phyloP scores from a whole-genome alignment of 2,113 vertebrate genomes.

The Emydocephalus ijimae region DNA sequence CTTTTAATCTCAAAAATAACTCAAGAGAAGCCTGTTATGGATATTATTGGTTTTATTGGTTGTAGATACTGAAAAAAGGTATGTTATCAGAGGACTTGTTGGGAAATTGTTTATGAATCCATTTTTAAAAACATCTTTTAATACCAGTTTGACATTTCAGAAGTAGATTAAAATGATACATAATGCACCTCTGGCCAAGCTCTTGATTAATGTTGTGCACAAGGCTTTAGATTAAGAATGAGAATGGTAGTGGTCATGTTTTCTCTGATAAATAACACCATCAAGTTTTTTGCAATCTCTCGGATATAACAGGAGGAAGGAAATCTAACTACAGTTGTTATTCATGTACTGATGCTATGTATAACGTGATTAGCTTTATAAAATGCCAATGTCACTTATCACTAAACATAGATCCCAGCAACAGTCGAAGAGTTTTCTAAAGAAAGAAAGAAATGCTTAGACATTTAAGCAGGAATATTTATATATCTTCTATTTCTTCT shows the following conservation, averaged over 20 bases:
- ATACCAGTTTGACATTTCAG: slow-evolving; percentile 3
- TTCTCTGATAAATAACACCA: background rate
- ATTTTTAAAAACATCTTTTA: slow-evolving; percentile 5
- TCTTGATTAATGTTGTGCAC: background rate
- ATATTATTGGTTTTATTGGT: background rate
- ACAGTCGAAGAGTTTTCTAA: background rate
- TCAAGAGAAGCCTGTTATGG: background rate
- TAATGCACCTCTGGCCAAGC: slow-evolving; percentile 2
- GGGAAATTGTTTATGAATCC: slow-evolving; percentile 7
- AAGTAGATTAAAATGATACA: slow-evolving; percentile 8
- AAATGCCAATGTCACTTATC: background rate
- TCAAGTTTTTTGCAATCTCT: background rate
- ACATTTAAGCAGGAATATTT: background rate
- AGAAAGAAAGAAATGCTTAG: background rate
- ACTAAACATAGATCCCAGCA: background rate
- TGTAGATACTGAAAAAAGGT: background rate
- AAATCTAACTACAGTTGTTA: background rate
- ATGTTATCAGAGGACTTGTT: background rate
- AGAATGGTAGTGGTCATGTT: background rate
- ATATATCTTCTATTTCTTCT: background rate
- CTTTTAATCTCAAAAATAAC: background rate
- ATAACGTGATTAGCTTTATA: background rate
- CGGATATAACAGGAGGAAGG: background rate
- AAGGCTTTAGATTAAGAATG: background rate
- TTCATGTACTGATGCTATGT: background rate